Evolutionary conservation across 2,888 invertebrate species (phyloP), one percentile per base, ranked within the genome.

Genomic region (Pantelozetes paolii): DNA sequence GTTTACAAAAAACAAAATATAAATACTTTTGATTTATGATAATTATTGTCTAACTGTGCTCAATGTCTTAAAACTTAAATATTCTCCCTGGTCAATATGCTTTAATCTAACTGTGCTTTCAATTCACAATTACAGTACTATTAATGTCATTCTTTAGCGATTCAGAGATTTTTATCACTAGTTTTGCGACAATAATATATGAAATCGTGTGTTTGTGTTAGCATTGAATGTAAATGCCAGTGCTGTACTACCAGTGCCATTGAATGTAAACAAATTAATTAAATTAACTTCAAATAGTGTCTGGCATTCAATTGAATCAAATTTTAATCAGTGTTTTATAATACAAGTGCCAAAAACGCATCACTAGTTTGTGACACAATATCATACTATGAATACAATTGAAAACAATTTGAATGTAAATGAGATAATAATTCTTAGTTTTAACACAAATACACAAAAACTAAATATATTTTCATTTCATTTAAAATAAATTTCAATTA

Each of bases 231-330:
- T n/a, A n/a, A n/a, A n/a, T 26, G 9, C 23, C 45, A 45, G 15
- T 45, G n/a, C n/a, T 15, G 45, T 45, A 45, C 9, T 8, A 23
- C 54, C n/a, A 13, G 18, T 20, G 26, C 26, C 23, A 54, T 26
- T 54, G 26, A 28, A 42, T 67, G 42, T 23, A 67, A 67, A 67
- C 67, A 67, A 67, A 36, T 64, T 64, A 67, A 67, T 67, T 67
- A 67, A 40, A 67, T 67, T 40, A 67, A 42, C 67, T 30, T 20
- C 13, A n/a, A 36, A 67, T 67, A 32, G 23, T 40, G 67, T 67
- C 42, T 67, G 36, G 40, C 67, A 42, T 40, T 67, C 40, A 67
- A 23, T 62, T 62, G n/a, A 15, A 62, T 62, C 5, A 26, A 32
- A 30, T 32, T 30, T 62, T 62, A n/a, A n/a, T n/a, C n/a, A n/a